Percentiles rank a stretch among this genome's conserved stretches.
Evolutionary conservation across 53 echinoderm and acorn worm genomes (phyloP).

Genomic region (Stichopus horrens): DNA sequence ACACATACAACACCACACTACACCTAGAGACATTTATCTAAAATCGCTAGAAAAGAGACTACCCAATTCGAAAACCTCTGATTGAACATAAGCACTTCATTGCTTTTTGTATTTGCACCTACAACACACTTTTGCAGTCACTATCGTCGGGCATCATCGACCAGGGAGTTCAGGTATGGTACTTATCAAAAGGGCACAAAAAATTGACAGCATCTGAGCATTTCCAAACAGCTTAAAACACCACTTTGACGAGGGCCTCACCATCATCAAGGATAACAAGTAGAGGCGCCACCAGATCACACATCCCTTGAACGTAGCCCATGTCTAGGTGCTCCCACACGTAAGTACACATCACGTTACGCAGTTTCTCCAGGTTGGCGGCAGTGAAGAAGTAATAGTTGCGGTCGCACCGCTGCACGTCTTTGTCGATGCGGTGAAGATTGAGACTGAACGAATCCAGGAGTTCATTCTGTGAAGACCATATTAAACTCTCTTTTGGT

Average conservation of each 20-base stretch:
- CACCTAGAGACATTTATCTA: too few relatives aligned
- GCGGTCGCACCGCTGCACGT: slow-evolving; percentile 95
- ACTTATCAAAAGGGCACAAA: too few relatives aligned
- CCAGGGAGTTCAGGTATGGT: too few relatives aligned
- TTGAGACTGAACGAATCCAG: slow-evolving; percentile 93
- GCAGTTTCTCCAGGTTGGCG: slow-evolving; percentile 89
- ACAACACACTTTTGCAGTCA: too few relatives aligned
- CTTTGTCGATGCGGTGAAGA: slow-evolving; percentile 97
- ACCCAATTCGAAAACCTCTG: too few relatives aligned
- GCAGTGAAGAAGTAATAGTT: slow-evolving; percentile 93
- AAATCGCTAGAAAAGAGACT: too few relatives aligned
- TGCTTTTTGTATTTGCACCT: too few relatives aligned
- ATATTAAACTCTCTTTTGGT: not conserved
- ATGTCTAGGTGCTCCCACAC: slow-evolving; percentile 98
- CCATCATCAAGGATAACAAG: slow-evolving; percentile 95
- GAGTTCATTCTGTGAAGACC: slow-evolving; percentile 70
- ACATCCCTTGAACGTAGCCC: slow-evolving; percentile 99
- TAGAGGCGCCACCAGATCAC: slow-evolving; percentile 93
- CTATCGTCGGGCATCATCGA: too few relatives aligned
- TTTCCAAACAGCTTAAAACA: too few relatives aligned
- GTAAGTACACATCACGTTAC: slow-evolving; percentile 97
- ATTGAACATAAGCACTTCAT: too few relatives aligned
- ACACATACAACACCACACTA: too few relatives aligned
- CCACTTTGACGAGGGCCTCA: slow-evolving; percentile 41
- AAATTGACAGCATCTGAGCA: too few relatives aligned